These are phyloP conservation scores for Sardina pilchardus DNA, from an alignment of 2,113 vertebrate species.

Conservation along the genomic window DNA sequence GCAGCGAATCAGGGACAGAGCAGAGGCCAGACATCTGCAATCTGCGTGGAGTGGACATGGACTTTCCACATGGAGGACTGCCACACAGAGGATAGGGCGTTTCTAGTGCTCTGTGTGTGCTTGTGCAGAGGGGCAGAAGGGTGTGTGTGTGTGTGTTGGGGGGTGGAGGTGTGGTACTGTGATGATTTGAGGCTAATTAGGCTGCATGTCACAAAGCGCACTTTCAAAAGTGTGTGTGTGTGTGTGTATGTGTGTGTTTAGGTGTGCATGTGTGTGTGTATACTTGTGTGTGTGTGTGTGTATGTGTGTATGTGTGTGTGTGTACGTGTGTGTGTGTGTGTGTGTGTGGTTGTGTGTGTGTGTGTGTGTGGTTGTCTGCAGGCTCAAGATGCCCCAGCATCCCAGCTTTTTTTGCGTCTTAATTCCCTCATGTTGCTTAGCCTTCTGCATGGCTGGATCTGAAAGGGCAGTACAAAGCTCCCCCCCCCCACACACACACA, in stretches of 20 bases:
- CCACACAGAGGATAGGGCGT: too few species aligned
- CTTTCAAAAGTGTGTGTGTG: conserved; percentile 22
- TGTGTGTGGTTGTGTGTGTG: conserved; percentile 9
- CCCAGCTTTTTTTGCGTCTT: conserved; percentile 70
- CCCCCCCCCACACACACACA: neutral
- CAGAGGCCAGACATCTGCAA: too few species aligned
- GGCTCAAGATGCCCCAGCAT: conserved; percentile 21
- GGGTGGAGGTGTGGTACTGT: conserved; percentile 16
- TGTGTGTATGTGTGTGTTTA: neutral
- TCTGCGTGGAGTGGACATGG: neutral
- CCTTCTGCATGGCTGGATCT: conserved; percentile 73
- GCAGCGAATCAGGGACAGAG: too few species aligned
- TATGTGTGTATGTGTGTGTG: conserved; percentile 29
- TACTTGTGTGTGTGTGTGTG: conserved; percentile 28
- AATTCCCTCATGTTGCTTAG: conserved; percentile 72
- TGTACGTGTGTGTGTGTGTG: conserved; percentile 20
- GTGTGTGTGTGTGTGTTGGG: neutral
- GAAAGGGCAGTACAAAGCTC: conserved; percentile 61
- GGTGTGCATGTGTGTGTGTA: neutral
- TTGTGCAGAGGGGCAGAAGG: too few species aligned
- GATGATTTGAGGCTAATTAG: neutral
- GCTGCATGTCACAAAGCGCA: neutral
- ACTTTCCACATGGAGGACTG: too few species aligned
- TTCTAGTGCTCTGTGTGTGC: neutral
- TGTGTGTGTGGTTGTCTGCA: conserved; percentile 39